Percentiles rank a stretch among this genome's conserved stretches.
phyloP scores from a whole-genome alignment of 2,888 invertebrate species.

The Blera fallax region DNA sequence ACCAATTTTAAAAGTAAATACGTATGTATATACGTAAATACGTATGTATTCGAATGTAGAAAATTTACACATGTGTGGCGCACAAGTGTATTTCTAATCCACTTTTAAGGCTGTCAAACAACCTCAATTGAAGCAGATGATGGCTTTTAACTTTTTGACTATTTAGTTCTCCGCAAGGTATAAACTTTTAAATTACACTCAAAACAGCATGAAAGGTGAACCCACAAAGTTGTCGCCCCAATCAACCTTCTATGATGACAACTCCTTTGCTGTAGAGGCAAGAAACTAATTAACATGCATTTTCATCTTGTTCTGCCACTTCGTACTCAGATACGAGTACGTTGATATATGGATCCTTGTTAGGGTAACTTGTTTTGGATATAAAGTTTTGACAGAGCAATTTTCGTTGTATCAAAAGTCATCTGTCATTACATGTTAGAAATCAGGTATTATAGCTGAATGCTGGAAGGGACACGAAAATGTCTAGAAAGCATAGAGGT shows the following conservation, averaged over 20 bases:
- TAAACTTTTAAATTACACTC: not conserved
- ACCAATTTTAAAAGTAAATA: not conserved
- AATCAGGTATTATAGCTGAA: not conserved
- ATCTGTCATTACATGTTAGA: slow-evolving; percentile 4
- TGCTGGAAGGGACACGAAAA: not conserved
- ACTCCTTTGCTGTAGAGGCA: not conserved
- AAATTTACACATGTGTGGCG: not conserved
- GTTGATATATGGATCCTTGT: slow-evolving; percentile 13
- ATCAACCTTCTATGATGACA: not conserved
- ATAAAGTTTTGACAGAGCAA: slow-evolving; percentile 17
- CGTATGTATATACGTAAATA: no score
- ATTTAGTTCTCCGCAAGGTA: not conserved
- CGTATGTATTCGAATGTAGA: not conserved
- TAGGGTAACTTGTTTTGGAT: not conserved
- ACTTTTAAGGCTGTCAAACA: not conserved
- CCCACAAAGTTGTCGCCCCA: not conserved
- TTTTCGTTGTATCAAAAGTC: slow-evolving; percentile 17
- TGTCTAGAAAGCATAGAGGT: not conserved
- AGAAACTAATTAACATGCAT: slow-evolving; percentile 21
- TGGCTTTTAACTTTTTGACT: not conserved
- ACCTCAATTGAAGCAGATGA: slow-evolving; percentile 15
- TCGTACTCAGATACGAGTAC: not conserved
- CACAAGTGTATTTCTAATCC: not conserved
- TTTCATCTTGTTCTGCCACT: slow-evolving; percentile 3
- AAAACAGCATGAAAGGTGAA: not conserved